Conservation (phyloP, 2,113 vertebrate genomes). For the Calyptomena viridis region DNA sequence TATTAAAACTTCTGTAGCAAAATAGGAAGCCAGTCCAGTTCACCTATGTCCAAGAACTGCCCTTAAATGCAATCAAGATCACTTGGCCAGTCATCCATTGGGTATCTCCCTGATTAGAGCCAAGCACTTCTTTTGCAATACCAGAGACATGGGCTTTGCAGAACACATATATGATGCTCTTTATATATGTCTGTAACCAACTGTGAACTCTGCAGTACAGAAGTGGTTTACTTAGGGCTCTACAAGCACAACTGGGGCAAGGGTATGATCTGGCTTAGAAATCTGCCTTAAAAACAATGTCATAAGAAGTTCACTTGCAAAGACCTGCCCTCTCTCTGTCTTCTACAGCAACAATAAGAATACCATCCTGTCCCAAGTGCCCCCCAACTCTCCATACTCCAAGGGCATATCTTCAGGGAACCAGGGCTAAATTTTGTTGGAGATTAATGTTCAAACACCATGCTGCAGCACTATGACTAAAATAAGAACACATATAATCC, state of each 20-base stretch:
- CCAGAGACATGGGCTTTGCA: not conserved
- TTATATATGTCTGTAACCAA: not conserved
- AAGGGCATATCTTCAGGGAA: not conserved
- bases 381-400: not conserved
- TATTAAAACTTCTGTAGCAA: slow-evolving; percentile 78
- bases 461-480: not conserved
- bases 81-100: not conserved
- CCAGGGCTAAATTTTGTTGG: not conserved
- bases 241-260: not conserved
- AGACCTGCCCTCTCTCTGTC: not conserved
- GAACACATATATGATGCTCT: not conserved
- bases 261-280: not conserved
- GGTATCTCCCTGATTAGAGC: not conserved
- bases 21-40: slow-evolving; percentile 35
- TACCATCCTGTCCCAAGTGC: rapidly evolving
- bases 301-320: not conserved
- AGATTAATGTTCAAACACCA: not conserved
- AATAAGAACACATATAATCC: not conserved
- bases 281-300: not conserved
- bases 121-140: not conserved
- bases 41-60: not conserved
- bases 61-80: not conserved
- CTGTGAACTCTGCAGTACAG: not conserved
- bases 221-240: not conserved
- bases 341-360: not conserved